phyloP scores from a whole-genome alignment of 1,140 invertebrate species.

The Drosophila seguyi region DNA sequence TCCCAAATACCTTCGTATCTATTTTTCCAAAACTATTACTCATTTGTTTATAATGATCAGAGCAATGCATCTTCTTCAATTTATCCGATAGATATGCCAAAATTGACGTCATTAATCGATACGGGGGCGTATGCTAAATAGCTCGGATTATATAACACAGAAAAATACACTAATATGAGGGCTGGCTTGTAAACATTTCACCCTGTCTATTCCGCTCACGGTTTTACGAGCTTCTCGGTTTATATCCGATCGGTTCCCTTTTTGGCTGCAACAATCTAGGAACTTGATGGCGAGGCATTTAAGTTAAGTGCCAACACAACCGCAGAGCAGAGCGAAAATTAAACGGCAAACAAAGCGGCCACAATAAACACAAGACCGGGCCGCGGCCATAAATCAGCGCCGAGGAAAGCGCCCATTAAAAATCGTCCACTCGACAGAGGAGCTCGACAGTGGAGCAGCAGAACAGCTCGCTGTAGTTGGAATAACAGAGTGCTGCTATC shows the following conservation, averaged over 20 bases:
- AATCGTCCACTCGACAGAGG: slow-evolving; percentile 12
- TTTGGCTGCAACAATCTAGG: slow-evolving; percentile 31
- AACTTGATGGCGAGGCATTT: slow-evolving; percentile 44
- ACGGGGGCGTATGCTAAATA: slow-evolving; percentile 13
- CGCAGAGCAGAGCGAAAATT: slow-evolving; percentile 33
- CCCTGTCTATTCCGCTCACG: slow-evolving; percentile 10
- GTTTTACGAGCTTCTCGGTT: slow-evolving; percentile 26
- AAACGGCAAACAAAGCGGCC: slow-evolving; percentile 45
- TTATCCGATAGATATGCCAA: slow-evolving; percentile 1
- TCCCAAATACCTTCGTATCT: not conserved
- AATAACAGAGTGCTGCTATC: slow-evolving; percentile 5
- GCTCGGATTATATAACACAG: slow-evolving; percentile 9
- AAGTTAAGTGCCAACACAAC: slow-evolving; percentile 45
- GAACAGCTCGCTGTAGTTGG: slow-evolving; percentile 2
- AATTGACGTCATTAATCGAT: slow-evolving; percentile 11
- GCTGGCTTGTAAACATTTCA: slow-evolving; percentile 20
- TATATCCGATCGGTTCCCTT: slow-evolving; percentile 29
- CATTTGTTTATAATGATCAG: slow-evolving; percentile 9
- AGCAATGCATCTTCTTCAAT: not conserved
- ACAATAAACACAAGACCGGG: slow-evolving; percentile 28
- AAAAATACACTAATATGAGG: slow-evolving; percentile 14
- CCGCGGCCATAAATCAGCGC: slow-evolving; percentile 24
- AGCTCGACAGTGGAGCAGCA: not conserved
- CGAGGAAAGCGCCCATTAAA: slow-evolving; percentile 34
- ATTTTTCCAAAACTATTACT: not conserved